Base-by-base conservation (phyloP, 1,140 invertebrate species). In the Alviniconcha marisindica region DNA sequence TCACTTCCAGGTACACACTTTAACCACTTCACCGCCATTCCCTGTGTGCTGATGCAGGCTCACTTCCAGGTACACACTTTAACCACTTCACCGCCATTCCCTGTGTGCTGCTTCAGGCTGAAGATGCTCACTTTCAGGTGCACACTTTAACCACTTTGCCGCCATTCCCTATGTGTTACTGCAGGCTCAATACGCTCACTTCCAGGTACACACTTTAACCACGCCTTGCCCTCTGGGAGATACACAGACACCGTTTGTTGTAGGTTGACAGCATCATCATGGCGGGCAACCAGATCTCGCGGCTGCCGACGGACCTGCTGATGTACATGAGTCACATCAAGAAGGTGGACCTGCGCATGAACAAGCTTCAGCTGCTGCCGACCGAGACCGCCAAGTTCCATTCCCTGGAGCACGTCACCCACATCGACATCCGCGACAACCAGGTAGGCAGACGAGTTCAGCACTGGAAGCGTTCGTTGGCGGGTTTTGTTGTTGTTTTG, bases 261-360 rank as follows among this genome's bases (percentile, higher is more conserved):
- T 81, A 90, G 85, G 83, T 93, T 18, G 92, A 93, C 83, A 93
- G 90, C 85, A 85, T 93, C 56, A 92, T 93, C 69, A 92, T 93
- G 92, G 91, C 93, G 1, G 93, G 93, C 36, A 93, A 93, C 83
- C 87, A 88, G 24, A 90, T 93, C 36, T 87, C 90, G 33, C 86
- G 85, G 81, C 83, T 92, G n/a, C 87, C 91, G 12, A 82, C 88
- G 31, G 91, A 93, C 38, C 63, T 89, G 2, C 81, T 93, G 24
- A 86, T 81, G 54, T 88, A 88, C 87, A 91, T 93, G 88, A 84
- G 88, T 40, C 90, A 93, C 77, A 90, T 92, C 12, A 91, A 92
- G 80, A 93, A 93, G 86, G 88, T 92, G 71, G 93, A 93, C 81
- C 89, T 93, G 28, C 84, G 93, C 36, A 88, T 93, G 90, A 93